Evolutionary conservation across 2,888 invertebrate genomes (phyloP).

Genomic region (Pollenia griseotomentosa): DNA sequence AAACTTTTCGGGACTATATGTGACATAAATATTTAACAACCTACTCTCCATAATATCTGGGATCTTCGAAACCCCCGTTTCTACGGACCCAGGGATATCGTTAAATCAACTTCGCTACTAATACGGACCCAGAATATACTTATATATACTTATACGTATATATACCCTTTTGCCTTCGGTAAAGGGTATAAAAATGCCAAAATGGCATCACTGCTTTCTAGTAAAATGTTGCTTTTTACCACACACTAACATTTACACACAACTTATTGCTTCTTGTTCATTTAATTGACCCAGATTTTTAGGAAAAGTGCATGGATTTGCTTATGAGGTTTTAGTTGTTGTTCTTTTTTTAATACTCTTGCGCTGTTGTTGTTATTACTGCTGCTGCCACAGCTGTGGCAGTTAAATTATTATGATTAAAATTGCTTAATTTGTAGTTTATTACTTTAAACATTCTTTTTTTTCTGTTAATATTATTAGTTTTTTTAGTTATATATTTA

Average conservation of each 20-base stretch:
- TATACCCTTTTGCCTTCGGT: too few species aligned
- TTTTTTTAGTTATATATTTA: background rate
- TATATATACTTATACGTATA: too few species aligned
- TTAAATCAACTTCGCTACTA: too few species aligned
- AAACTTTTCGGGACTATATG: too few species aligned
- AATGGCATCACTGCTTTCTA: too few species aligned
- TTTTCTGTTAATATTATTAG: slow-evolving; percentile 25
- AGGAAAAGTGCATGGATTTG: slow-evolving; percentile 68
- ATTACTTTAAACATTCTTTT: slow-evolving; percentile 22
- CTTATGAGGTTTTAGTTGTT: slow-evolving; percentile 46
- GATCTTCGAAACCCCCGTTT: too few species aligned
- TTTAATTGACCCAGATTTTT: slow-evolving; percentile 61
- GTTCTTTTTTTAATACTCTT: background rate
- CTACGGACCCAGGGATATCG: too few species aligned
- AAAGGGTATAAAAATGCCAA: too few species aligned
- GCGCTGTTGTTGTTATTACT: background rate
- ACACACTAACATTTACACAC: background rate
- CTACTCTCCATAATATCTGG: too few species aligned
- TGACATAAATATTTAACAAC: too few species aligned
- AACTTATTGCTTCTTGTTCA: slow-evolving; percentile 1
- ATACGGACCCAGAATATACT: too few species aligned
- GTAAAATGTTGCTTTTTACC: too few species aligned
- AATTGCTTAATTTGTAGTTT: slow-evolving; percentile 61
- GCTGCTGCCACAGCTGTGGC: background rate
- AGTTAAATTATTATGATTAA: slow-evolving; percentile 50